Base-by-base conservation (phyloP, 2,797 vertebrate species). In the Psittacula echo region DNA sequence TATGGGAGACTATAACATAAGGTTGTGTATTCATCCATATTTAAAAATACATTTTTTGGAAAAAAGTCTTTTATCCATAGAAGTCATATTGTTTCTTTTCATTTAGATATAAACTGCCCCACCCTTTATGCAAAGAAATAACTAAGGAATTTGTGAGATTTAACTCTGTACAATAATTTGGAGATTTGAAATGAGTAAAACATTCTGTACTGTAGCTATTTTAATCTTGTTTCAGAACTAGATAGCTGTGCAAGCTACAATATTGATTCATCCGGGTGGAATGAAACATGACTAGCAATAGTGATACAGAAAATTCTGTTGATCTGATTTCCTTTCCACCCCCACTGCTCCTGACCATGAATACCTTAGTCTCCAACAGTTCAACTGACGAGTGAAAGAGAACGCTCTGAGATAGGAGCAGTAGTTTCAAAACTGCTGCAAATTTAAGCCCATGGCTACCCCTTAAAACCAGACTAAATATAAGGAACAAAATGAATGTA, bases 161-260 rank as follows among this genome's bases (percentile, higher is more conserved):
- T 80, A 56, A 65, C 45, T 84, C 54, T 21, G 29, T 60, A 53
- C 21, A 74, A 65, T 42, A 87, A 87, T 32, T 47, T 72, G 45
- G 65, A 85, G 22, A 27, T 92, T 88, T 74, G 64, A 89, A 87
- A 88, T 53, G 29, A 87, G 37, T 94, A 83, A 92, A 95, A 92
- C 62, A 72, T 88, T 91, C 45, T 88, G 73, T 93, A 73, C 58
- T 60, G 42, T 54, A 86, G 77, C 66, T 96, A 95, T 91, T 94
- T 94, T 86, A 93, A 94, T 86, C 87, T 78, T 26, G 10, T 67
- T 95, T 87, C 83, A 93, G 73, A 82, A 88, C 66, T 64, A 81
- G 41, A 24, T 78, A 77, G 83, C 91, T 94, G 64, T 89, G 77
- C 44, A 94, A 91, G 83, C 73, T 62, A 85, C 37, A 84, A 62